Conservation (phyloP, 1,140 invertebrate species). For the Camponotus floridanus region DNA sequence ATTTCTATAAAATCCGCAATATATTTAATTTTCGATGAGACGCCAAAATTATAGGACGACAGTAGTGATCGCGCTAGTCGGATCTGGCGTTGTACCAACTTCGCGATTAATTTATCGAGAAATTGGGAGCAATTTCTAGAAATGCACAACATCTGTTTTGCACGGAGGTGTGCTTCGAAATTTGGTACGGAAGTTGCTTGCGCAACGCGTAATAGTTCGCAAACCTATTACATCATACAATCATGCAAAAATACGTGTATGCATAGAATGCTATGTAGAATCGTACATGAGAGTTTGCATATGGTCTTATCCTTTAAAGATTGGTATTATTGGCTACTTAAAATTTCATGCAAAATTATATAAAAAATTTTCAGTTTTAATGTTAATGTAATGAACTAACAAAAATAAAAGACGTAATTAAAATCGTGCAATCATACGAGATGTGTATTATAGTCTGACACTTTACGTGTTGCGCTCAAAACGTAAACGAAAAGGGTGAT, state of each 20-base stretch:
- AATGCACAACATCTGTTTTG: constrained; percentile 63
- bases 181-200: constrained; percentile 29
- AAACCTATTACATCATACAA: not conserved
- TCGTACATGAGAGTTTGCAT: too few relatives aligned
- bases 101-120: constrained; percentile 63
- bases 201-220: not conserved
- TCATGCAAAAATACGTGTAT: constrained; percentile 2
- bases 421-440: not conserved
- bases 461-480: not conserved
- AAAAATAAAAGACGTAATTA: not conserved
- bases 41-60: not conserved
- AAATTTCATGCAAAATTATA: not conserved
- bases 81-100: constrained; percentile 34
- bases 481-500: not conserved
- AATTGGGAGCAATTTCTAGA: constrained; percentile 46
- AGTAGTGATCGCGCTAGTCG: not conserved
- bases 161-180: constrained; percentile 15
- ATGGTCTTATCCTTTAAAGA: not conserved
- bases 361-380: not conserved
- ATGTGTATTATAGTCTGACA: not conserved
- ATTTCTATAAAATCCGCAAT: not conserved
- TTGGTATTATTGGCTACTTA: not conserved
- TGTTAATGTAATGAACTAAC: not conserved
- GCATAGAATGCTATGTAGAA: not conserved
- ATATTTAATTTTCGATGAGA: constrained; percentile 43